Evolutionary conservation across 2,888 invertebrate genomes (phyloP), one percentile per base, ranked within the genome.

Genomic region (Liodrosophila aerea): DNA sequence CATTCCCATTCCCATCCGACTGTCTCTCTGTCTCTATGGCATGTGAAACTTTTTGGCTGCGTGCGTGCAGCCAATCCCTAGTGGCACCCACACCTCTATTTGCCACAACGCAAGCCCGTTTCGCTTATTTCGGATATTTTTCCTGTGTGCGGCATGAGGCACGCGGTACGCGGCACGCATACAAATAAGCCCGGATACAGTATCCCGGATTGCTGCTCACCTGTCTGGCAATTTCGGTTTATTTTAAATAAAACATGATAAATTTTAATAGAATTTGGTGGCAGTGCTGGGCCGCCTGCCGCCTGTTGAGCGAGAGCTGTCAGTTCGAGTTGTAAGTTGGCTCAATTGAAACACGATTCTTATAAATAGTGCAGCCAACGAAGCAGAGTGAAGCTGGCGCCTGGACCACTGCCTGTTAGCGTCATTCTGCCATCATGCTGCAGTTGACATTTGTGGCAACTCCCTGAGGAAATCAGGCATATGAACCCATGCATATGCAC

Each of bases 101-200:
- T 8, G 16, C 27, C 44, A 33, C 7, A 31, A 33, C 41, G 43
- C 31, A 47, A 53, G 62, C 45, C 51, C 53, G 62, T 59, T 73
- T 68, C 47, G 64, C 62, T 68, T 73, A 67, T 76, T 76, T 74
- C 60, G 62, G 68, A 67, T 77, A 76, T 77, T 73, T 67, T 69
- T 56, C 41, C 65, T 64, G 60, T 53, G 52, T 45, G 60, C 51
- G 59, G 51, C 63, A 66, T 64, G n/a, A n/a, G n/a, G n/a, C n/a
- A n/a, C n/a, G n/a, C n/a, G n/a, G n/a, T n/a, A n/a, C n/a, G 70
- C 63, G 77, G 59, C 13, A 63, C 56, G 77, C 66, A 77, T 83
- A 80, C 73, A 75, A 77, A 80, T 83, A 57, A 64, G 65, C 40
- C 41, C 22, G 50, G 40, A 30, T 30, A 9, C 34, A 16, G 39